A percentile compares a stretch with the other conserved stretches of the same genome.
phyloP scores from a whole-genome alignment of 2,113 vertebrate genomes.

The Diadophis punctatus region DNA sequence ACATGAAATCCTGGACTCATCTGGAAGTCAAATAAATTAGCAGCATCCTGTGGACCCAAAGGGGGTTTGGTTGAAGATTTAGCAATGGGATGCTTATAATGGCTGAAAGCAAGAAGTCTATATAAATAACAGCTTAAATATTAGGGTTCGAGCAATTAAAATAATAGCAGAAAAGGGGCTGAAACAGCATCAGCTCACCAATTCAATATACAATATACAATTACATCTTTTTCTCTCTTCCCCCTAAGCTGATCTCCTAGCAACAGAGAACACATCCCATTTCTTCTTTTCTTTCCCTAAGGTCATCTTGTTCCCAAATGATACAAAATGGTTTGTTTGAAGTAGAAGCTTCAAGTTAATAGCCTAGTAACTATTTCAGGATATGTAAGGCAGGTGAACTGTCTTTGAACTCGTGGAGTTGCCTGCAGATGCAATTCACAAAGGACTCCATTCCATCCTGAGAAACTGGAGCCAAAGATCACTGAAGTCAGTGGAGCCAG shows the following conservation, averaged over 20 bases:
- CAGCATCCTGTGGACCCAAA: too few species aligned
- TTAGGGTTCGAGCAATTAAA: slow-evolving; percentile 10
- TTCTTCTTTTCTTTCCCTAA: background rate
- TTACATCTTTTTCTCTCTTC: background rate
- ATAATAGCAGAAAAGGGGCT: slow-evolving; percentile 1
- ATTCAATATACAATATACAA: background rate
- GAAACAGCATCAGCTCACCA: background rate
- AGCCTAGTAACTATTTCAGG: background rate
- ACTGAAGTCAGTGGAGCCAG: background rate
- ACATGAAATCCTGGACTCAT: background rate
- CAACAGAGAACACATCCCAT: background rate
- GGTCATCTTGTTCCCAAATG: slow-evolving; percentile 22
- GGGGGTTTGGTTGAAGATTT: background rate
- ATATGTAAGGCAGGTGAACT: slow-evolving; percentile 2
- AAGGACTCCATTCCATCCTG: background rate
- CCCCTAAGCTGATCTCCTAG: slow-evolving; percentile 1
- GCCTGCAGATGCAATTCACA: background rate
- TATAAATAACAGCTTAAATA: slow-evolving; percentile 5
- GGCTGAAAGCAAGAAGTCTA: background rate
- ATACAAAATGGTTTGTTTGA: slow-evolving; percentile 4
- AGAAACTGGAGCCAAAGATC: background rate
- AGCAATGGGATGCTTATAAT: background rate
- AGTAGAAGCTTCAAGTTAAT: slow-evolving; percentile 4
- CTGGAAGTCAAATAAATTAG: background rate
- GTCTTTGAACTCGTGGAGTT: background rate